These are phyloP conservation scores for Ligdia adustata DNA, from an alignment of 2,888 invertebrate genomes.

Conservation along the genomic window DNA sequence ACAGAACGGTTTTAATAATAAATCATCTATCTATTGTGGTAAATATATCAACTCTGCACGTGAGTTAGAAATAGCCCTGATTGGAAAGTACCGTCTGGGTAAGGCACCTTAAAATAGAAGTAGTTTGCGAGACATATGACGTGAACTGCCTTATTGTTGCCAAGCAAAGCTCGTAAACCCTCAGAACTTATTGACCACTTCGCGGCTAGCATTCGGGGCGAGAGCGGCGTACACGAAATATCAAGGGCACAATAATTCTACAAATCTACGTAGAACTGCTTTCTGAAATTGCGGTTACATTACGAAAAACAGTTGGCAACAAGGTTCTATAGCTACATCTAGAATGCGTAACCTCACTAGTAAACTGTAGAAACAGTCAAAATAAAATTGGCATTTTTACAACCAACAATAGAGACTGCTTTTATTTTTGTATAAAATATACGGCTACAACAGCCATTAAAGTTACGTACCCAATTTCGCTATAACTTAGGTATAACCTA, in stretches of 20 bases:
- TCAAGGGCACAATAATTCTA: conserved; percentile 16
- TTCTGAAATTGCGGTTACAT: not conserved
- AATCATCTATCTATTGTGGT: conserved; percentile 53
- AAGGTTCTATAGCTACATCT: not conserved
- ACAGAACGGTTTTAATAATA: conserved; percentile 10
- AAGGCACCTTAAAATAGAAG: conserved; percentile 26
- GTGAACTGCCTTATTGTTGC: conserved; percentile 34
- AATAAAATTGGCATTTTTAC: conserved; percentile 5
- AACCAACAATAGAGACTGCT: too few species aligned
- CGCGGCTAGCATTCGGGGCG: conserved; percentile 25
- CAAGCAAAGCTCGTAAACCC: conserved; percentile 34
- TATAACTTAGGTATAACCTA: too few species aligned
- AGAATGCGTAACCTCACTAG: conserved; percentile 9
- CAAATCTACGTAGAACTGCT: conserved; percentile 2
- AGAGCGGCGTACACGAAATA: conserved; percentile 21
- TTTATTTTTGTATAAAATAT: too few species aligned
- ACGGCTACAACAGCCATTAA: too few species aligned
- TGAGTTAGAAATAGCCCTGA: conserved; percentile 63
- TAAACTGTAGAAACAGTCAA: conserved; percentile 9
- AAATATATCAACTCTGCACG: conserved; percentile 58
- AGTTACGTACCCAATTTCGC: too few species aligned
- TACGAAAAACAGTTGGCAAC: conserved; percentile 1
- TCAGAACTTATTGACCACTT: conserved; percentile 33
- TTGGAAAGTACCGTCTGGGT: conserved; percentile 50
- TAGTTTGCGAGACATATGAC: conserved; percentile 29